Evolutionary conservation across 37 sponge, comb jelly and placozoan species (phyloP).

Genomic region (Spongia lamella): DNA sequence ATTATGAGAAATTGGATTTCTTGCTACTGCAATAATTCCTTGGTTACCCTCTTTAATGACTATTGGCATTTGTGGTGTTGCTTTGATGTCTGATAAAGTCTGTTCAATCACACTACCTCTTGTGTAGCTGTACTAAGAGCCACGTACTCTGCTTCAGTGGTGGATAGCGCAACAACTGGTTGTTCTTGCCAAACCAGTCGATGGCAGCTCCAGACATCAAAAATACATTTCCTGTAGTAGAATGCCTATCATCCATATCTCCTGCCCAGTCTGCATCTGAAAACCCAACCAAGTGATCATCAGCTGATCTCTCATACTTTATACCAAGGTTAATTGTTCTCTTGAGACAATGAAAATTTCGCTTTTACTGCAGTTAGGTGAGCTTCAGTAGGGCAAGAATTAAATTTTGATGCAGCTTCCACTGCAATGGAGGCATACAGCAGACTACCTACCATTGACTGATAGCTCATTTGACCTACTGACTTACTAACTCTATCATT

Average conservation of each 20-base stretch:
- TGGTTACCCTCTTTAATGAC: conserved; percentile 28
- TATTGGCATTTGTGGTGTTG: not conserved
- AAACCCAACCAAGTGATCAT: not conserved
- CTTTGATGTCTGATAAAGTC: conserved; percentile 11
- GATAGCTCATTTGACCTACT: not conserved
- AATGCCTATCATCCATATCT: not conserved
- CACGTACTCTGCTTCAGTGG: too few species aligned
- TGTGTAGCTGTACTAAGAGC: conserved; percentile 32
- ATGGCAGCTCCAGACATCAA: conserved; percentile 8
- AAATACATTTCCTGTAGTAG: conserved; percentile 24
- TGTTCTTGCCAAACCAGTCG: conserved; percentile 17
- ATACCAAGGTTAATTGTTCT: conserved; percentile 11
- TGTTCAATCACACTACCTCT: conserved; percentile 15
- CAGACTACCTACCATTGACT: too few species aligned
- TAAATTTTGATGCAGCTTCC: conserved; percentile 29
- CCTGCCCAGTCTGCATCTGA: not conserved
- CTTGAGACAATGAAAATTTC: conserved; percentile 11
- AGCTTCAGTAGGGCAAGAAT: conserved; percentile 14
- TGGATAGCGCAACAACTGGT: too few species aligned
- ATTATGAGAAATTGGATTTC: conserved; percentile 24
- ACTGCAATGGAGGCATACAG: too few species aligned
- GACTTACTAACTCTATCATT: conserved; percentile 25
- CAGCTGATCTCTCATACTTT: conserved; percentile 9
- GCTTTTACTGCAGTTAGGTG: conserved; percentile 31
- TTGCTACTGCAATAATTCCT: conserved; percentile 10